Evolutionary conservation across 2,888 invertebrate genomes (phyloP).

Genomic region (Drosophila crucigera): DNA sequence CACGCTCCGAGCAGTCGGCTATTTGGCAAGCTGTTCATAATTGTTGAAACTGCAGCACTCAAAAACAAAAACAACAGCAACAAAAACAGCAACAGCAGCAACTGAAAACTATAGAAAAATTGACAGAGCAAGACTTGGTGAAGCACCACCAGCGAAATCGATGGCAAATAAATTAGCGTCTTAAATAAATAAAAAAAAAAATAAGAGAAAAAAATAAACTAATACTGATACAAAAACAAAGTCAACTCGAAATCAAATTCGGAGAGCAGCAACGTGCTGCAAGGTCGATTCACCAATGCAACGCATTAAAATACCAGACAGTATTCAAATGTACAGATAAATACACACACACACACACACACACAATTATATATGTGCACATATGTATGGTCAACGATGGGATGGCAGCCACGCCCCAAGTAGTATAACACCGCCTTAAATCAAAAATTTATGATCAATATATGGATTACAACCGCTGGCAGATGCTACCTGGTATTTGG

Average conservation of each 20-base stretch:
- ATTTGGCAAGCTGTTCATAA: conserved; percentile 72
- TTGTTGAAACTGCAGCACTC: conserved; percentile 42
- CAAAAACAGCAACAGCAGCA: background rate
- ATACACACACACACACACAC: conserved; percentile 3
- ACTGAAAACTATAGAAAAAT: conserved; percentile 21
- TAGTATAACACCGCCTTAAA: background rate
- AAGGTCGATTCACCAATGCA: conserved; percentile 67
- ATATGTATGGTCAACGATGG: conserved; percentile 15
- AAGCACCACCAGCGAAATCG: conserved; percentile 47
- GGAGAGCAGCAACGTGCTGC: conserved; percentile 43
- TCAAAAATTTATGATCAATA: conserved; percentile 44
- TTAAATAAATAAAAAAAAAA: conserved; percentile 46
- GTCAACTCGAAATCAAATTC: conserved; percentile 26
- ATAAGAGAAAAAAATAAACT: conserved; percentile 3
- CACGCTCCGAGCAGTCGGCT: conserved; percentile 8
- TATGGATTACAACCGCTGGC: conserved; percentile 35
- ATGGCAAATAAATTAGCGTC: conserved; percentile 76
- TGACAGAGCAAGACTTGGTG: conserved; percentile 28
- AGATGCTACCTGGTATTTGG: conserved; percentile 32
- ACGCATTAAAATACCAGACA: conserved; percentile 72
- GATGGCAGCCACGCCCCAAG: conserved; percentile 35
- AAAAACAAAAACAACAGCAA: background rate
- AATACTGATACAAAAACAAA: conserved; percentile 28
- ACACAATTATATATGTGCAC: conserved; percentile 2
- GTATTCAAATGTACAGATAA: conserved; percentile 54